These are phyloP conservation scores for Spea multiplicata DNA, from an alignment of 2,113 vertebrate genomes.

Conservation along the genomic window DNA sequence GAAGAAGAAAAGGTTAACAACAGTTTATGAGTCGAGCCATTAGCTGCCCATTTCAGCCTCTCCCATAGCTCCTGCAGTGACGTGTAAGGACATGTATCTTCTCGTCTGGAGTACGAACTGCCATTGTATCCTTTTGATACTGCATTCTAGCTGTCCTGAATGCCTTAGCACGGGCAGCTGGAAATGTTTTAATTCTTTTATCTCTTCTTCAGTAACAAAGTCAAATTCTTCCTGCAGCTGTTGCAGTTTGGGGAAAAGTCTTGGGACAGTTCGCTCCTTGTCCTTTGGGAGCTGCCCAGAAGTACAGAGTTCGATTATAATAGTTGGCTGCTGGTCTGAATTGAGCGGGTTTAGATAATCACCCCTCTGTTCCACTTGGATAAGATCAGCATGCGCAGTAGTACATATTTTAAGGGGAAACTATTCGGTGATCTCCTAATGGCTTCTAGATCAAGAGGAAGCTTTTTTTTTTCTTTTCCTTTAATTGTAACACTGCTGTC, in stretches of 20 bases:
- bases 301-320: constrained; percentile 43
- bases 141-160: constrained; percentile 50
- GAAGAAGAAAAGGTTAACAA: too few species aligned
- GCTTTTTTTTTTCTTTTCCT: neutral
- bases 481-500: neutral
- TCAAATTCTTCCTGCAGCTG: constrained; percentile 67
- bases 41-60: too few species aligned
- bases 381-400: neutral
- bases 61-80: too few species aligned
- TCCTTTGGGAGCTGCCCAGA: constrained; percentile 57
- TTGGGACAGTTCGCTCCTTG: constrained; percentile 55
- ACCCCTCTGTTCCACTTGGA: constrained; percentile 3
- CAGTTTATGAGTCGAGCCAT: too few species aligned
- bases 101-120: too few species aligned
- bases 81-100: too few species aligned
- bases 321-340: constrained; percentile 33
- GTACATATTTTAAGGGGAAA: neutral
- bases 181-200: constrained; percentile 65
- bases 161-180: constrained; percentile 63
- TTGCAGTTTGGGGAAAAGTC: constrained; percentile 60
- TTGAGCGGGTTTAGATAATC: constrained; percentile 9
- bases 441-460: constrained; percentile 6
- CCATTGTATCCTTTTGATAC: too few species aligned
- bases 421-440: neutral
- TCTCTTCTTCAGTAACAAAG: constrained; percentile 66